These are phyloP conservation scores for Dicyrtoma fusca DNA, from an alignment of 2,888 invertebrate species.

Conservation along the genomic window DNA sequence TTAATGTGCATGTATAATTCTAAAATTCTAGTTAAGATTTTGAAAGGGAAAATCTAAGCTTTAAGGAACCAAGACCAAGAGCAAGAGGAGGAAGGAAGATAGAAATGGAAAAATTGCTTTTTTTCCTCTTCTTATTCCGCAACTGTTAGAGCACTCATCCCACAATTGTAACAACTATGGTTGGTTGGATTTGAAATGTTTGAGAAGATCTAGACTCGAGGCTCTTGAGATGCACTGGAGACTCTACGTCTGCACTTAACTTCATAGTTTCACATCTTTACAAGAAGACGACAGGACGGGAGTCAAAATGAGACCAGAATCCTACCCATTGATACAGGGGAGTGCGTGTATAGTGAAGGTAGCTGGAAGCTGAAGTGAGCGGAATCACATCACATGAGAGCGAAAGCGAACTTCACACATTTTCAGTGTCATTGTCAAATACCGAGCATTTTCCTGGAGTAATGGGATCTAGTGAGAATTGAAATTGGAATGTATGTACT, in stretches of 20 bases:
- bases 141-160: background rate
- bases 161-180: background rate
- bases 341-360: background rate
- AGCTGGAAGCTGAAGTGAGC: background rate
- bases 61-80: background rate
- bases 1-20: slow-evolving; percentile 10
- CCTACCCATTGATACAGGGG: too few species aligned
- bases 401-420: slow-evolving; percentile 26
- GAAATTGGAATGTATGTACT: slow-evolving; percentile 31
- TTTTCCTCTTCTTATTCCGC: background rate
- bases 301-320: background rate
- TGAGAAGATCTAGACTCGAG: too few species aligned
- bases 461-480: slow-evolving; percentile 25
- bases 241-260: too few species aligned
- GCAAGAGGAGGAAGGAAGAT: too few species aligned
- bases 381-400: slow-evolving; percentile 13
- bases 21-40: background rate
- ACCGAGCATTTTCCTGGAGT: slow-evolving; percentile 15
- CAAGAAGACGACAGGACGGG: background rate
- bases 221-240: too few species aligned
- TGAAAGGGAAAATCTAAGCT: background rate
- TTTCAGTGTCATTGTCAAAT: slow-evolving; percentile 36
- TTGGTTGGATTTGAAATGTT: too few species aligned
- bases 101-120: background rate
- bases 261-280: too few species aligned